Conservation (phyloP, 2,888 invertebrate genomes). For the Nomada hirtipes region DNA sequence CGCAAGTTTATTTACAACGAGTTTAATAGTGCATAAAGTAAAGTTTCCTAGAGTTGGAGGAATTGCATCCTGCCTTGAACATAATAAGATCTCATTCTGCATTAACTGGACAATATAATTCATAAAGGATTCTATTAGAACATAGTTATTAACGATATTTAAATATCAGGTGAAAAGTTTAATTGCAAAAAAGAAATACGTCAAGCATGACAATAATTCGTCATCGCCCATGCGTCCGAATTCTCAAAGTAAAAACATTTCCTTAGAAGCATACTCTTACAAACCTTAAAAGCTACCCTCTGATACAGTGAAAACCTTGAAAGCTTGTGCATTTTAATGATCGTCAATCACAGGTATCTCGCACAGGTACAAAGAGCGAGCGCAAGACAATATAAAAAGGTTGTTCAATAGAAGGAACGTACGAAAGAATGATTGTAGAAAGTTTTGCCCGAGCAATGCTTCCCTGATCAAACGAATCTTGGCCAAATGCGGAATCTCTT, state of each 20-base stretch:
- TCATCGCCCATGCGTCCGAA: not conserved
- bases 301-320: not conserved
- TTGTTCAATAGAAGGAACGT: not conserved
- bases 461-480: conserved; percentile 25
- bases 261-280: not conserved
- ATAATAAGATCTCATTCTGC: not conserved
- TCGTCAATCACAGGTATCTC: conserved; percentile 28
- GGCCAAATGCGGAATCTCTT: conserved; percentile 2
- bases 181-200: not conserved
- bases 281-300: not conserved
- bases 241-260: not conserved
- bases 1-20: not conserved
- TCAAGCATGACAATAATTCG: not conserved
- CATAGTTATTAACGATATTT: conserved; percentile 8
- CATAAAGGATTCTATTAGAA: not conserved
- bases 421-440: conserved; percentile 10
- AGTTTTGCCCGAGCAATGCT: not conserved
- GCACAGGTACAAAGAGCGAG: not conserved
- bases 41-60: not conserved
- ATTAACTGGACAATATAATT: conserved; percentile 1
- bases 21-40: conserved; percentile 1
- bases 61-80: not conserved
- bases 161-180: not conserved
- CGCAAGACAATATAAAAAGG: conserved; percentile 3
- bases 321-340: conserved; percentile 31